Percentiles rank a stretch among this genome's conserved stretches.
These are phyloP conservation scores for Gallinago paraguaiae DNA, from an alignment of 2,113 vertebrate species.

Conservation along the genomic window DNA sequence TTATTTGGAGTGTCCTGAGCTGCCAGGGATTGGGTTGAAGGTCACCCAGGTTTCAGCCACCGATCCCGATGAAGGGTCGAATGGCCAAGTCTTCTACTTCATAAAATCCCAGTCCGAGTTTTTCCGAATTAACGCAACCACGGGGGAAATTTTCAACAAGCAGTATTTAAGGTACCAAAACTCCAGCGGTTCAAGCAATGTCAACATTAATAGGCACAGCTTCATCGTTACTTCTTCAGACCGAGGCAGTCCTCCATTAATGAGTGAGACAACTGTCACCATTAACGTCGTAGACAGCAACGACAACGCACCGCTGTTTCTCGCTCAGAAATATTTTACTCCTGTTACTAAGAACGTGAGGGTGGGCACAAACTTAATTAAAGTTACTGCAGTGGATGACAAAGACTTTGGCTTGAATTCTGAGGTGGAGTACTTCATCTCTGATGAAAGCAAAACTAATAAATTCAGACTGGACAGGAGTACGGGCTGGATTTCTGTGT, in stretches of 20 bases:
- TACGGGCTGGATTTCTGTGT: constrained; percentile 90
- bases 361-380: constrained; percentile 87
- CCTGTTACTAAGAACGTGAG: constrained; percentile 93
- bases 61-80: constrained; percentile 89
- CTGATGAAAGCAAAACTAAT: constrained; percentile 79
- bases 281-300: constrained; percentile 94
- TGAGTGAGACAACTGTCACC: constrained; percentile 95
- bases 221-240: constrained; percentile 96
- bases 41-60: constrained; percentile 89
- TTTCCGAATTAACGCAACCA: constrained; percentile 91
- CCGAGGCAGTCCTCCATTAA: constrained; percentile 83
- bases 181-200: constrained; percentile 80
- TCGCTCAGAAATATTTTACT: constrained; percentile 83
- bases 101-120: constrained; percentile 95
- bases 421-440: constrained; percentile 87
- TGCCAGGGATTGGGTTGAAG: constrained; percentile 84
- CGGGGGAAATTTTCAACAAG: constrained; percentile 92
- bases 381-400: constrained; percentile 86
- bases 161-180: constrained; percentile 91
- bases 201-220: constrained; percentile 93
- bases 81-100: constrained; percentile 94
- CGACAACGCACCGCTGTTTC: constrained; percentile 89
- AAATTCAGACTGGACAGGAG: constrained; percentile 88
- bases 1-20: constrained; percentile 92
- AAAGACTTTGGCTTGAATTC: constrained; percentile 96